Percentiles rank a stretch among this genome's conserved stretches.
phyloP scores from a whole-genome alignment of 1,140 invertebrate genomes.

The Ostrea edulis region DNA sequence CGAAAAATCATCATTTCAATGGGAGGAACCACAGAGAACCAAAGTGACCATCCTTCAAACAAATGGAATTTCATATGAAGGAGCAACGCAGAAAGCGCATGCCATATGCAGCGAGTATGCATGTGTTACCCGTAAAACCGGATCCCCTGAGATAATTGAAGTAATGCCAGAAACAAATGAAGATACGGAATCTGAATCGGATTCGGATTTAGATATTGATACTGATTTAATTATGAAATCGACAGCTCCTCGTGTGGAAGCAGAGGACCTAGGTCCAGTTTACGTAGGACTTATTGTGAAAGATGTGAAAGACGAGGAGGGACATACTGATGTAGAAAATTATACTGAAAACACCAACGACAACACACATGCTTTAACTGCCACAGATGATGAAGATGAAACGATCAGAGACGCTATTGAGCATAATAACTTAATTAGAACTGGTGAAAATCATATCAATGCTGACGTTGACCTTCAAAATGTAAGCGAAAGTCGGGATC shows the following conservation, averaged over 20 bases:
- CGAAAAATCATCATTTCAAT: background rate
- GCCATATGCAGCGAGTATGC: conserved; percentile 12
- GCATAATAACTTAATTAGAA: background rate
- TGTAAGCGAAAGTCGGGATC: background rate
- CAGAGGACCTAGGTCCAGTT: background rate
- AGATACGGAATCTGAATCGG: background rate
- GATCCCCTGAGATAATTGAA: background rate
- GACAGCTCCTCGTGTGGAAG: background rate
- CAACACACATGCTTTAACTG: background rate
- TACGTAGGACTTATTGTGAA: conserved; percentile 15
- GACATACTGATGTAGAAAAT: background rate
- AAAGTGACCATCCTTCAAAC: background rate
- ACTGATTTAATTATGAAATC: background rate
- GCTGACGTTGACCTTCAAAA: background rate
- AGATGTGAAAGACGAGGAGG: background rate
- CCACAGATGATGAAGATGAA: background rate
- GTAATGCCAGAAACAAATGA: background rate
- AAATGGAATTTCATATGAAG: conserved; percentile 12
- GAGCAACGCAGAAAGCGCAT: conserved; percentile 19
- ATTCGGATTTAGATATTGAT: background rate
- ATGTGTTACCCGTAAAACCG: background rate
- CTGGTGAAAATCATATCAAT: background rate
- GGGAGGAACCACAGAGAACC: background rate
- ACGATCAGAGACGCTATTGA: background rate
- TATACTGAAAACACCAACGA: background rate